These are phyloP conservation scores for Malacoraja senta DNA, from an alignment of 2,797 vertebrate genomes.

Conservation along the genomic window DNA sequence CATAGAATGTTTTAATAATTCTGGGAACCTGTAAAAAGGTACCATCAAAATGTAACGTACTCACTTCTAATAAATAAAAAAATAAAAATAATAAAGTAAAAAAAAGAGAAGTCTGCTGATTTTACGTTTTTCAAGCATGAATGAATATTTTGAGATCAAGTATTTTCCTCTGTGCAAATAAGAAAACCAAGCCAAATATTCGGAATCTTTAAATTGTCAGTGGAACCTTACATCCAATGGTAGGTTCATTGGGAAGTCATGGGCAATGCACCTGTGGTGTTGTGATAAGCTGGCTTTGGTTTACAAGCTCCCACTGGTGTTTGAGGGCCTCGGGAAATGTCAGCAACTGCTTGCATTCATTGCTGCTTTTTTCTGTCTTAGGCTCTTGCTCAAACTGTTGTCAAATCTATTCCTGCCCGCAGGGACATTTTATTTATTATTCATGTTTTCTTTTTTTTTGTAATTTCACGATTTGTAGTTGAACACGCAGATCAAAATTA, in stretches of 20 bases:
- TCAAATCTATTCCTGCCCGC: neutral
- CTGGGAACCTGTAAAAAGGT: too few species aligned
- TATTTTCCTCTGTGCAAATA: neutral
- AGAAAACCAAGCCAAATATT: neutral
- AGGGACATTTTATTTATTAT: neutral
- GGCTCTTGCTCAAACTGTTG: neutral
- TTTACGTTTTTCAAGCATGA: neutral
- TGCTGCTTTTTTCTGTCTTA: neutral
- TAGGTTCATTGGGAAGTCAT: neutral
- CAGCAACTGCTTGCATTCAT: neutral
- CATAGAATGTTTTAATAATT: too few species aligned
- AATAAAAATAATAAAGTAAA: too few species aligned
- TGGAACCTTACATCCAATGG: neutral
- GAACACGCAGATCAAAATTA: too few species aligned
- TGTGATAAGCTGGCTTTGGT: neutral
- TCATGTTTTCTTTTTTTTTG: neutral
- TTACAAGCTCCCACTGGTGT: neutral
- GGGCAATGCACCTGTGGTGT: neutral
- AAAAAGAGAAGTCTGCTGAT: neutral
- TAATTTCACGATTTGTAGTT: too few species aligned
- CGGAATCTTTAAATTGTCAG: neutral
- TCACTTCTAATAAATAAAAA: too few species aligned
- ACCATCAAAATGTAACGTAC: too few species aligned
- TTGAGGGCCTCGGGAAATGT: neutral
- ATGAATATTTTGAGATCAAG: neutral